Conservation (phyloP, 2,797 vertebrate species). For the Argyrosomus regius region DNA sequence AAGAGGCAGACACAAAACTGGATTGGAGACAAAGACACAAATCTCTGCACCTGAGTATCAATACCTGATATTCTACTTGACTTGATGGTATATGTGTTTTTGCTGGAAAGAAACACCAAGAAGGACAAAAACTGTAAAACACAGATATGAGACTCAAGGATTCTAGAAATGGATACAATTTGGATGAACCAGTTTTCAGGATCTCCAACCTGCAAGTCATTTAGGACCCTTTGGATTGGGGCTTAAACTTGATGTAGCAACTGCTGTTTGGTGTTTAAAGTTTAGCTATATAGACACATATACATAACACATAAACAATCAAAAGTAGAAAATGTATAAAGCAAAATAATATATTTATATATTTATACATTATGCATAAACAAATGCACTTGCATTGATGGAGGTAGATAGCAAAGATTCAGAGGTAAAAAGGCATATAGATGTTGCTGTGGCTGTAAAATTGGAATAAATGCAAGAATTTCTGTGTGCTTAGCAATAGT, state of each 20-base stretch:
- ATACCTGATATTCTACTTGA: conserved; percentile 56
- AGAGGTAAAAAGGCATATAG: conserved; percentile 78
- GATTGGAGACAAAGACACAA: conserved; percentile 45
- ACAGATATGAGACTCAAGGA: conserved; percentile 43
- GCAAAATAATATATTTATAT: conserved; percentile 81
- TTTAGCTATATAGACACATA: conserved; percentile 64
- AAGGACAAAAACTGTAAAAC: conserved; percentile 35
- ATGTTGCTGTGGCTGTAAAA: conserved; percentile 70
- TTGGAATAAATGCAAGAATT: conserved; percentile 58
- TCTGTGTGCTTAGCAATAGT: conserved; percentile 66
- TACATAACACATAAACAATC: conserved; percentile 67
- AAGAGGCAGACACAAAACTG: conserved; percentile 20
- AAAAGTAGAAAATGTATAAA: conserved; percentile 84
- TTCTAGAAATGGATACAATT: conserved; percentile 32
- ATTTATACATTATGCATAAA: conserved; percentile 81
- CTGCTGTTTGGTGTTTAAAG: conserved; percentile 45
- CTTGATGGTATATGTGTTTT: conserved; percentile 43
- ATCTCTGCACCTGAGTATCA: conserved; percentile 66
- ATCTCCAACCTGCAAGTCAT: conserved; percentile 40
- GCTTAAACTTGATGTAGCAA: conserved; percentile 42
- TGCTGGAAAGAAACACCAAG: conserved; percentile 20
- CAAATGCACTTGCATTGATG: conserved; percentile 75
- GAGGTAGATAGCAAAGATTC: conserved; percentile 85
- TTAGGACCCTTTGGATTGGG: conserved; percentile 28
- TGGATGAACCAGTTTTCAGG: conserved; percentile 49